Evolutionary conservation across 2,888 invertebrate species (phyloP), one percentile per base, ranked within the genome.

Genomic region (Synanthedon tipuliformis): DNA sequence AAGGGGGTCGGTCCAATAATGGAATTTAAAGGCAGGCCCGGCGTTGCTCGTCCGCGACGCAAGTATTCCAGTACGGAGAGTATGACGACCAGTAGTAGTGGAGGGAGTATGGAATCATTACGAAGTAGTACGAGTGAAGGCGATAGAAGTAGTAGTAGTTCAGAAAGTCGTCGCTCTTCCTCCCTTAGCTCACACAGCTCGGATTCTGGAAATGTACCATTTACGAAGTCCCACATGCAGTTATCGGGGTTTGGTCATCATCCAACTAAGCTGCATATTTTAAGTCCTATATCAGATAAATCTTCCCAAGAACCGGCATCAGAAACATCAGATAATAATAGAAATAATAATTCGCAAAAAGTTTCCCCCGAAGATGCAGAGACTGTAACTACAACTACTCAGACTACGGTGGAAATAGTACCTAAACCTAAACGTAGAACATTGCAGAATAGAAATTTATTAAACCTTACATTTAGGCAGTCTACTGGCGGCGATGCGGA

Each of bases 271-370:
- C 83, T 95, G 62, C 95, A 95, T 78, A 94, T 95, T 71, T 88
- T 95, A 50, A 95, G 95, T 66, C 95, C 95, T 16, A 95, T 95
- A 68, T 95, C 95, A 55, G 95, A 95, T 78, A 95, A 95, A 79
- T 95, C 95, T 18, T 95, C 95, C 1, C 95, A 94, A 77, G 95
- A 95, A 69, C 94, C 94, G 13, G 93, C 91, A 16, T 94, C 94
- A 7, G 95, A 95, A 76, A 92, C 93, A 16, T 94, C 93, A 11
- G 94, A 94, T 67, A 93, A 94, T 69, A 94, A 93, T 65, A 91
- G 92, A 61, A 92, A 93, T 71, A 93, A 93, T 68, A 93, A 93
- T 67, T 93, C 93, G 1, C 93, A 93, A 70, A 93, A 93, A 69
- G 92, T 91, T 51, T 92, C 94, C 16, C 94, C 94, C 0, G 93